phyloP scores from a whole-genome alignment of 2,797 vertebrate species.

The Melanotaenia boesemani region DNA sequence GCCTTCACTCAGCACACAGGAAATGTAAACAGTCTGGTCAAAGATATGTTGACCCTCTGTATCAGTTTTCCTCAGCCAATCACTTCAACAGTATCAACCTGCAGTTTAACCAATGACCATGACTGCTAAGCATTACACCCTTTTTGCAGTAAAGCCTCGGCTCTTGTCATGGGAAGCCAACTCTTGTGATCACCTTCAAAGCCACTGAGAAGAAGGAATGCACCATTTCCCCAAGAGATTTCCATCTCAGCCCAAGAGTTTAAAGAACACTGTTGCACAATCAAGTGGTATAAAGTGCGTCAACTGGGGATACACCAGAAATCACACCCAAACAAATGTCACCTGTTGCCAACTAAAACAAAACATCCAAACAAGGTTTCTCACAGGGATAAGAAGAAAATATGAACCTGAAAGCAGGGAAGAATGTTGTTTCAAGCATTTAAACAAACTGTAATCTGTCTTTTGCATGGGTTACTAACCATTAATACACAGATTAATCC shows the following conservation, averaged over 20 bases:
- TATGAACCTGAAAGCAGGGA: constrained; percentile 29
- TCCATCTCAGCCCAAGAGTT: constrained; percentile 50
- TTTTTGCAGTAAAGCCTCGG: constrained; percentile 48
- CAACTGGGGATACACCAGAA: constrained; percentile 24
- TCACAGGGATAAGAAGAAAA: constrained; percentile 57
- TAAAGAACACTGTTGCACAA: constrained; percentile 47
- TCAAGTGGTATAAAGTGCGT: constrained; percentile 41
- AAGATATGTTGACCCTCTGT: constrained; percentile 72
- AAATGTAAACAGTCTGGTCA: constrained; percentile 70
- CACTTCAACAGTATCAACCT: constrained; percentile 67
- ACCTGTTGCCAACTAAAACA: constrained; percentile 60
- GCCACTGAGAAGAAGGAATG: constrained; percentile 45
- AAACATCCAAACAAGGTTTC: constrained; percentile 36
- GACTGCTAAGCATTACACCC: constrained; percentile 51
- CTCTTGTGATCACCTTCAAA: constrained; percentile 47
- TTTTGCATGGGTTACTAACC: constrained; percentile 26
- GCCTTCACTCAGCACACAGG: constrained; percentile 56
- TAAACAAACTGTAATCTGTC: constrained; percentile 23
- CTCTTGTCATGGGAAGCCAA: constrained; percentile 42
- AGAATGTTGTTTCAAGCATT: constrained; percentile 36
- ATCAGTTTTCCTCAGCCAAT: constrained; percentile 76
- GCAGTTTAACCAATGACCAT: constrained; percentile 57
- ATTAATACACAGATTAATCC: constrained; percentile 28
- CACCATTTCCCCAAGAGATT: constrained; percentile 60
- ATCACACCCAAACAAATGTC: constrained; percentile 47